Evolutionary conservation across 2,797 vertebrate genomes (phyloP), one percentile per base, ranked within the genome.

Genomic region (Sebastes aleutianus): DNA sequence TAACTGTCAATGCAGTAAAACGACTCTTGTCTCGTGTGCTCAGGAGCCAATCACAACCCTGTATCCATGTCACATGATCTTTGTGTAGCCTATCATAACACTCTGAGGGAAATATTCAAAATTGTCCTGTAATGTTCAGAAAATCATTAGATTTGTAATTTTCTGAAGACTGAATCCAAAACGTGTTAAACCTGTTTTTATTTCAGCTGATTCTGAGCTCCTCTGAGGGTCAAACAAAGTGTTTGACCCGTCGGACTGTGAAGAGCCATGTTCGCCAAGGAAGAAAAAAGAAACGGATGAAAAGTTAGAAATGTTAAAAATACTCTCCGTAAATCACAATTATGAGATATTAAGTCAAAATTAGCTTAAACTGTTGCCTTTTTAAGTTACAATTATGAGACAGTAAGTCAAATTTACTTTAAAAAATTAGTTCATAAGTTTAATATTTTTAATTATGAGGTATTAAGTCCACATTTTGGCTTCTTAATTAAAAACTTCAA

Each of bases 1-100:
- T 47, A 80, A 84, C 27, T 18, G 59, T 79, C 22, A 8, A 36
- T 68, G 64, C 70, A 68, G 73, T 58, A 34, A 24, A 73, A 53
- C 22, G 0, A 32, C 61, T 73, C 6, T 56, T 1, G 12, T 29
- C 50, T 70, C 5, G 1, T 22, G 26, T 26, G 64, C 70, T 81
- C 74, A 83, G 56, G 67, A 84, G 67, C 80, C 77, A 47, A 5
- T 82, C 73, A 57, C 71, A 54, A 12, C 59, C 22, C 61, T 27
- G 63, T 47, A 7, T 75, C 24, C 34, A 3, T 54, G 72, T 84
- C 65, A 59, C 70, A n/a, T 85, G 85, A 76, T 69, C 26, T 2
- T 31, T 26, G 10, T 54, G 61, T 47, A 62, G 54, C 68, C 70
- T 4, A 20, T 81, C 63, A 8, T n/a, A 58, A 36, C 53, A 27